These are phyloP conservation scores for Lepidurus apus DNA, from an alignment of 1,140 invertebrate genomes.

Conservation along the genomic window DNA sequence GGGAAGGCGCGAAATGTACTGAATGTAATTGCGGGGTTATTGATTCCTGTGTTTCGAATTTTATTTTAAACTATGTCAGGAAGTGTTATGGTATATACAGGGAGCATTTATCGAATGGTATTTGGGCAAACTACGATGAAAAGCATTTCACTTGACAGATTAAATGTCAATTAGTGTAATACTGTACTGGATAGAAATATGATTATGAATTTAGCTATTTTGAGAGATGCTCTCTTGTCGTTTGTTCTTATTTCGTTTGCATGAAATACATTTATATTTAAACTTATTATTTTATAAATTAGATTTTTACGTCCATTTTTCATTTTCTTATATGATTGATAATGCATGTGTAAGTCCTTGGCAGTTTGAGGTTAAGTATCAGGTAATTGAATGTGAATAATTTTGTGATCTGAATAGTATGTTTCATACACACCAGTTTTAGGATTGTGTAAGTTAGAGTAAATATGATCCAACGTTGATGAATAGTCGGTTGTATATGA, in stretches of 20 bases:
- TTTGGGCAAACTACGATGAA: background rate
- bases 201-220: background rate
- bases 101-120: background rate
- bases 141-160: background rate
- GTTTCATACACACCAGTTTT: background rate
- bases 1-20: background rate
- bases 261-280: background rate
- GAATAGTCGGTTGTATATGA: background rate
- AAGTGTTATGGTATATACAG: background rate
- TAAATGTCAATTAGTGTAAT: background rate
- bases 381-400: background rate
- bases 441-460: background rate
- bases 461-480: background rate
- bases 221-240: background rate
- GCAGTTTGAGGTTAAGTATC: background rate
- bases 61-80: background rate
- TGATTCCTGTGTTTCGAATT: background rate
- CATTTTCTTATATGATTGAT: background rate
- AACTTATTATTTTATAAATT: background rate
- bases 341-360: background rate
- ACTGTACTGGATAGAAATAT: background rate
- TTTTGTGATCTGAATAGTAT: background rate
- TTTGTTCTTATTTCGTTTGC: background rate
- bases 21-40: background rate
- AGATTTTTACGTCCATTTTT: background rate